Conservation (phyloP, 2,113 vertebrate species). For the Laticauda laticaudata region DNA sequence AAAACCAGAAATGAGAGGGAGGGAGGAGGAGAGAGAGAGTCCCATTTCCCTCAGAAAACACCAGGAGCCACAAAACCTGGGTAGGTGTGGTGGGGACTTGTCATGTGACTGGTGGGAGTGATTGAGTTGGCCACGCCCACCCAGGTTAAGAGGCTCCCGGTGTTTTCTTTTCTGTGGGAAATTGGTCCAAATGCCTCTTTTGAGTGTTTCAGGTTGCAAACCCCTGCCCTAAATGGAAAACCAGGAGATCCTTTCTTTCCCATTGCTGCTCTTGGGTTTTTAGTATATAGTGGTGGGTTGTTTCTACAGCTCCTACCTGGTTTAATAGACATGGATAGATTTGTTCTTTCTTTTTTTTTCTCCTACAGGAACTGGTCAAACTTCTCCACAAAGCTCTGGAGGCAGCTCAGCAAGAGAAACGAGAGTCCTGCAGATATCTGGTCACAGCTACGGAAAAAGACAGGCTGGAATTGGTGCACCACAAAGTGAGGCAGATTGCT, state of each 20-base stretch:
- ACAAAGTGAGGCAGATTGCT: conserved; percentile 81
- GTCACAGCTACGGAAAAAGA: conserved; percentile 76
- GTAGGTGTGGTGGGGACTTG: too few relatives aligned
- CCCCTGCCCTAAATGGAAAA: neutral
- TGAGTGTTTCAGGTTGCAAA: too few relatives aligned
- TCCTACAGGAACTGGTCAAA: conserved; percentile 84
- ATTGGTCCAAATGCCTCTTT: too few relatives aligned
- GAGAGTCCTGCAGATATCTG: conserved; percentile 79
- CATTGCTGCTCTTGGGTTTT: neutral
- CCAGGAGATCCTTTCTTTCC: neutral
- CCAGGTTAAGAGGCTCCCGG: too few relatives aligned
- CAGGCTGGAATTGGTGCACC: conserved; percentile 84
- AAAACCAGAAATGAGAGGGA: too few relatives aligned
- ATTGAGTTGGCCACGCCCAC: too few relatives aligned
- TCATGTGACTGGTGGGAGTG: too few relatives aligned
- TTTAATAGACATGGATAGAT: neutral
- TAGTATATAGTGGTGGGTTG: neutral
- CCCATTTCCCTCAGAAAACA: too few relatives aligned
- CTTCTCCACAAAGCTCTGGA: conserved; percentile 91
- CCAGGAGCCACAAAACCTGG: too few relatives aligned
- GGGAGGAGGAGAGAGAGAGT: too few relatives aligned
- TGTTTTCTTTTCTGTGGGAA: too few relatives aligned
- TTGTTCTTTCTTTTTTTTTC: neutral
- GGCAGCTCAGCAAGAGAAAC: conserved; percentile 88
- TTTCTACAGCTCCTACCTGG: neutral